These are phyloP conservation scores for Larimichthys crocea DNA, from an alignment of 2,113 vertebrate genomes.

Conservation along the genomic window DNA sequence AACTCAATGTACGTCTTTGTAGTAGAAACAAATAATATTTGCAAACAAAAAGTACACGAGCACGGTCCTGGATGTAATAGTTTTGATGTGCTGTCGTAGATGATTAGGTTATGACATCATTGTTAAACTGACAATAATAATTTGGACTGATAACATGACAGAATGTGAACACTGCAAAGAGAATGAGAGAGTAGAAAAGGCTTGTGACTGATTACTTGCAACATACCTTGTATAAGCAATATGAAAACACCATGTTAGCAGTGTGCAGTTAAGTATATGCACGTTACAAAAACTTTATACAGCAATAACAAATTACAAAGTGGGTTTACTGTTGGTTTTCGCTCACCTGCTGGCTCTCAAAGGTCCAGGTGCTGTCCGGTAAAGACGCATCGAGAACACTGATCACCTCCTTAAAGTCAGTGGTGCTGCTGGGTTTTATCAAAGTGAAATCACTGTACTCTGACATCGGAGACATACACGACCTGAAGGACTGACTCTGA, in stretches of 20 bases:
- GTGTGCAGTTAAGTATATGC: background rate
- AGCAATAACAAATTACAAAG: background rate
- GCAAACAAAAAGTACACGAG: background rate
- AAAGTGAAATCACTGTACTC: too few relatives aligned
- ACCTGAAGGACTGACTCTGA: too few relatives aligned
- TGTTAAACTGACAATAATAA: background rate
- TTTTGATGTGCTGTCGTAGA: background rate
- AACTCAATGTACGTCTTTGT: fast-evolving
- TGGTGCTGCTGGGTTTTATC: slow-evolving; percentile 21
- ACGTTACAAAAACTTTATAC: background rate
- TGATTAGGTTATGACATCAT: too few relatives aligned
- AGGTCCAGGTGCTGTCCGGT: slow-evolving; percentile 73
- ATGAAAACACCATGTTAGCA: background rate
- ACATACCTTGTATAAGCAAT: background rate
- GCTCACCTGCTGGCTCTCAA: slow-evolving; percentile 78
- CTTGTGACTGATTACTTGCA: too few relatives aligned
- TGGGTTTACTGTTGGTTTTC: background rate
- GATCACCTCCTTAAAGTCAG: slow-evolving; percentile 68
- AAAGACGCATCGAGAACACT: slow-evolving; percentile 69
- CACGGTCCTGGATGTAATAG: background rate
- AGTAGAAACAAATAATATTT: background rate
- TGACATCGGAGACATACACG: too few relatives aligned
- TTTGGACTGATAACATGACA: background rate
- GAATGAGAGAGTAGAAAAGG: background rate
- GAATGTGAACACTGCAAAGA: background rate